phyloP scores from a whole-genome alignment of 2,797 vertebrate genomes.

The Amblyopsis hoosieri region DNA sequence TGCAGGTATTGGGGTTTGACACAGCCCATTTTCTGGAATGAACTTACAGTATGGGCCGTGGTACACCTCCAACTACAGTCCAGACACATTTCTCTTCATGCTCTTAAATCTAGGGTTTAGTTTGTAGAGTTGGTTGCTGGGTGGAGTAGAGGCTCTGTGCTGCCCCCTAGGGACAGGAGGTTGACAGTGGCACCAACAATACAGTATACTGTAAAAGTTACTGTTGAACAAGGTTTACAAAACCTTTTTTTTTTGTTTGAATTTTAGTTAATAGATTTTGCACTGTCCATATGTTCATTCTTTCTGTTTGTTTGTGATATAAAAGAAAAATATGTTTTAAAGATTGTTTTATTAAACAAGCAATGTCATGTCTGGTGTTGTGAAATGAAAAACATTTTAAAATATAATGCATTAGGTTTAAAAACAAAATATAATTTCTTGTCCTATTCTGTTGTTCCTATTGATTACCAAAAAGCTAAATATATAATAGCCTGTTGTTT shows the following conservation, averaged over 20 bases:
- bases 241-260: conserved; percentile 31
- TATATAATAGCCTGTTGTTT: conserved; percentile 67
- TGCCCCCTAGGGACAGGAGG: conserved; percentile 40
- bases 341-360: conserved; percentile 80
- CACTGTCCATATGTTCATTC: conserved; percentile 71
- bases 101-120: conserved; percentile 31
- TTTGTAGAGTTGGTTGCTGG: conserved; percentile 51
- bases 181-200: conserved; percentile 31
- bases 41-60: conserved; percentile 1
- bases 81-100: conserved; percentile 28
- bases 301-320: conserved; percentile 27
- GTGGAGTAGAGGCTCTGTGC: conserved; percentile 40
- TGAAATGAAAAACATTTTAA: conserved; percentile 54
- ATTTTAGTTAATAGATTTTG: conserved; percentile 74
- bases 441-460: conserved; percentile 69
- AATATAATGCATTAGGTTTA: conserved; percentile 69
- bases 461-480: conserved; percentile 92
- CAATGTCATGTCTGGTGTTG: conserved; percentile 71
- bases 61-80: conserved; percentile 30
- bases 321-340: conserved; percentile 67
- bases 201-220: conserved; percentile 28
- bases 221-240: conserved; percentile 34
- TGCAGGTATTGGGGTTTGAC: conserved; percentile 18
- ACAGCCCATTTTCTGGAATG: conserved; percentile 4
- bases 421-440: conserved; percentile 71